A percentile compares a stretch with the other conserved stretches of the same genome.
phyloP scores from a whole-genome alignment of 2,797 vertebrate species.

The Clarias pachynema region DNA sequence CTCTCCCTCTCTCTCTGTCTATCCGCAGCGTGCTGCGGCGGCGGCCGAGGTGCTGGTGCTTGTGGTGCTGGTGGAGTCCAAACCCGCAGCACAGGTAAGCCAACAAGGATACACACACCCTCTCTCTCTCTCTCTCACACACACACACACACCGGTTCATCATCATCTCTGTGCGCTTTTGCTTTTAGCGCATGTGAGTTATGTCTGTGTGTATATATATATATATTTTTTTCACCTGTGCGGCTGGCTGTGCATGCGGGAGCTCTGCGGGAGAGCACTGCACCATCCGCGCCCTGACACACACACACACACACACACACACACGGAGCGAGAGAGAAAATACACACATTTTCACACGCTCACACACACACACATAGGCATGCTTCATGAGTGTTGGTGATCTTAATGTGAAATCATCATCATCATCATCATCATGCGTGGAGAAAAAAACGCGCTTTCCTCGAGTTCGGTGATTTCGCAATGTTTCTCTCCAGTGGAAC shows the following conservation, averaged over 20 bases:
- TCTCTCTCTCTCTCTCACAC: too few relatives aligned
- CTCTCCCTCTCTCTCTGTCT: slow-evolving; percentile 61
- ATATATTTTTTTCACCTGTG: slow-evolving; percentile 70
- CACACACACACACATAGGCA: background rate
- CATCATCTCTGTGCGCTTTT: slow-evolving; percentile 44
- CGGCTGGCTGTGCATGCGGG: slow-evolving; percentile 47
- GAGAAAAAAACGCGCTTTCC: slow-evolving; percentile 10
- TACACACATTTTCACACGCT: background rate
- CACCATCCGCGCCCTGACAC: slow-evolving; percentile 70
- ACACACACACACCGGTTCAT: slow-evolving; percentile 9
- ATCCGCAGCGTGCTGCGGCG: slow-evolving; percentile 90
- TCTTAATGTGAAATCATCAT: background rate
- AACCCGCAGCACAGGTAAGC: slow-evolving; percentile 87
- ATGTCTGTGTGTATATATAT: slow-evolving; percentile 51
- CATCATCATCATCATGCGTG: background rate
- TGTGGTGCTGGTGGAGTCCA: slow-evolving; percentile 50
- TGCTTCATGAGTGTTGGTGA: background rate
- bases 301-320: background rate
- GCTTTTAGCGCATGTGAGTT: slow-evolving; percentile 14
- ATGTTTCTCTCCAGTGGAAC: background rate
- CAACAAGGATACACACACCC: slow-evolving; percentile 17
- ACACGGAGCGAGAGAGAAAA: background rate
- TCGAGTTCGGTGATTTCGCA: slow-evolving; percentile 10
- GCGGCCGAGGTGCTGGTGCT: slow-evolving; percentile 3
- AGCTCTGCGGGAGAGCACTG: slow-evolving; percentile 62